Evolutionary conservation across 1,140 invertebrate genomes (phyloP), one percentile per base, ranked within the genome.

Genomic region (Sarcophaga bullata): DNA sequence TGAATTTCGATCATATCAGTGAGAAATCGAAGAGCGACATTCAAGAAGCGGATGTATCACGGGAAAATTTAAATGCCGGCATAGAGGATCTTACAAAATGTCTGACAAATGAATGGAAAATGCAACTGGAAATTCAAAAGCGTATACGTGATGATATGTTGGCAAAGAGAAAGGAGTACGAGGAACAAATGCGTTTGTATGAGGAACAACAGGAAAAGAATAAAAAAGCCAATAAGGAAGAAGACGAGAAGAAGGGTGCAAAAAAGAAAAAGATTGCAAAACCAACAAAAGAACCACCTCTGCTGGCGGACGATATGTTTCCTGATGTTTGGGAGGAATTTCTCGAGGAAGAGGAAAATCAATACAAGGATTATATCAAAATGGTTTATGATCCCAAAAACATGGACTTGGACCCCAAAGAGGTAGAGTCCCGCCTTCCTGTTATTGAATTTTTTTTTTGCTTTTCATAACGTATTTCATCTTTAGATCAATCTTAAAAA

Each of bases 401-500:
- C 11, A 19, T 89, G 0, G 82, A 85, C 4, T 19, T 89, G 37
- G 72, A 62, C 1, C 0, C 4, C 0, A 68, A 80, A 10, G 88
- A 89, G 85, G 88, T 89, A 17, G 76, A 54, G 8, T 52, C 50
- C 37, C 3, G 68, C 2, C 58, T 5, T 37, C 5, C 1, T 68
- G n/a, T 46, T 17, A 48, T 62, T 48, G 37, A 68, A 19, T 68
- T 15, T 62, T 37, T 47, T 46, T 81, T 54, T 52, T 52, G 19
- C 3, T 68, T 50, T 68, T 82, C 50, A 49, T 54, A 78, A 37
- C 25, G 4, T 37, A 50, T 62, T 1, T 82, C 49, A 15, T 25
- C 11, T n/a, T 80, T 76, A 89, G 88, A 85, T 89, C 0, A 89
- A 89, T 84, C 72, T 89, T 2, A 83, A 87, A 46, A 68, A 89